Percentiles rank a stretch among this genome's conserved stretches.
These are phyloP conservation scores for Ceratina japonica DNA, from an alignment of 1,140 invertebrate genomes.

Conservation along the genomic window DNA sequence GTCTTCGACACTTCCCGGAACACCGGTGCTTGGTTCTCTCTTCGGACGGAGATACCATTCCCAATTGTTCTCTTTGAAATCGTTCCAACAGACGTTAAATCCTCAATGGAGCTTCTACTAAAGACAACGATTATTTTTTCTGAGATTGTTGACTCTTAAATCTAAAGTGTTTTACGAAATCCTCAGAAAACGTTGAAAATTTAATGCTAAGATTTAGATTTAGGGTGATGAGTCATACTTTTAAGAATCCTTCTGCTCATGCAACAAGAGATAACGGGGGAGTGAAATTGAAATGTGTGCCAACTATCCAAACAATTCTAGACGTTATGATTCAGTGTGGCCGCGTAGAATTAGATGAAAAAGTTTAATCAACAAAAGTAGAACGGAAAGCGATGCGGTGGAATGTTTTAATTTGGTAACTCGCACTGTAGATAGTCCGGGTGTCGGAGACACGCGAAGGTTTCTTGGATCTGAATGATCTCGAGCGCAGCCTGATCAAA, in stretches of 20 bases:
- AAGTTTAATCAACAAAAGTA: not conserved
- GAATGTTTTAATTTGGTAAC: not conserved
- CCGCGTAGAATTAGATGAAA: not conserved
- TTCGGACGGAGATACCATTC: not conserved
- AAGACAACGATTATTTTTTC: too few species aligned
- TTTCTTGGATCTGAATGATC: conserved; percentile 87
- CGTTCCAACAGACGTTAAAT: not conserved
- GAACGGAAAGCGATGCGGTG: not conserved
- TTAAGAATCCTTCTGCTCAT: too few species aligned
- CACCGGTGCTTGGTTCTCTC: not conserved
- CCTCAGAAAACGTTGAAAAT: not conserved
- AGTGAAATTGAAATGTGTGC: too few species aligned
- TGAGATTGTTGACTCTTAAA: not conserved
- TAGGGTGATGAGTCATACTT: not conserved
- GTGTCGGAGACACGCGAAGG: conserved; percentile 89
- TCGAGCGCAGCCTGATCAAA: conserved; percentile 86
- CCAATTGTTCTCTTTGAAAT: not conserved
- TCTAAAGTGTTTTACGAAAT: not conserved
- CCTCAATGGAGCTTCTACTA: too few species aligned
- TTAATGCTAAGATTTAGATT: conserved; percentile 3
- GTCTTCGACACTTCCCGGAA: not conserved
- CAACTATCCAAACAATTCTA: too few species aligned
- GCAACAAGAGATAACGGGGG: too few species aligned
- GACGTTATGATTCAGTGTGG: too few species aligned
- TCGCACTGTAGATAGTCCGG: conserved; percentile 83